A percentile compares a stretch with the other conserved stretches of the same genome.
phyloP scores from a whole-genome alignment of 2,888 invertebrate species.

The Pocota personata region DNA sequence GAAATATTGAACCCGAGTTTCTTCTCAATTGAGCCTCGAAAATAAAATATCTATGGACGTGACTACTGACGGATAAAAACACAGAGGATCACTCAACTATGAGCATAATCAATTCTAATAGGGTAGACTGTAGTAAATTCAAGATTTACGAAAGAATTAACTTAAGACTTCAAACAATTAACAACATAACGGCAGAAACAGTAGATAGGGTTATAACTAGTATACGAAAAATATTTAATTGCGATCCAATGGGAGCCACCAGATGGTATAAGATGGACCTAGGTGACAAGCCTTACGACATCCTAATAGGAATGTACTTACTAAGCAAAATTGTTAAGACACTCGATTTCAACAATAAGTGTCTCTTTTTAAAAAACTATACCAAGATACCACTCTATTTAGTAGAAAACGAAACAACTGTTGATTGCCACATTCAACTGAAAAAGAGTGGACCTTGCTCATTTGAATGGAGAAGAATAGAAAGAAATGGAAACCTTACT shows the following conservation, averaged over 20 bases:
- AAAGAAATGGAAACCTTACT: background rate
- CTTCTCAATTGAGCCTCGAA: slow-evolving; percentile 14
- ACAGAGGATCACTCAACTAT: too few relatives aligned
- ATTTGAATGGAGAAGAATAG: slow-evolving; percentile 11
- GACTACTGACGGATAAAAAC: too few relatives aligned
- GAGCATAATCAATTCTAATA: background rate
- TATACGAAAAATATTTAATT: slow-evolving; percentile 5
- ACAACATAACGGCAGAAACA: slow-evolving; percentile 8
- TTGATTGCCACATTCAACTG: background rate
- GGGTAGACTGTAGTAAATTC: slow-evolving; percentile 7
- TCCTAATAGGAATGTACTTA: slow-evolving; percentile 14
- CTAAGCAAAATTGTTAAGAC: slow-evolving; percentile 7
- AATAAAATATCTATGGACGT: too few relatives aligned
- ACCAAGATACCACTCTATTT: background rate
- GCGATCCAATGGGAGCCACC: background rate
- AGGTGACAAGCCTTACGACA: background rate
- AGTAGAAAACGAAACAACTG: background rate
- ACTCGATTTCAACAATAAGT: slow-evolving; percentile 9
- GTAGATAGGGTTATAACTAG: slow-evolving; percentile 10
- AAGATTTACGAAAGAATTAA: background rate
- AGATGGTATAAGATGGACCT: slow-evolving; percentile 1
- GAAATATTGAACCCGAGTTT: slow-evolving; percentile 1
- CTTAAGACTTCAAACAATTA: slow-evolving; percentile 3
- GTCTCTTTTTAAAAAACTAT: background rate
- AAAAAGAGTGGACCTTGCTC: background rate